phyloP scores from a whole-genome alignment of 2,113 vertebrate species.

The Oreochromis spilurus region DNA sequence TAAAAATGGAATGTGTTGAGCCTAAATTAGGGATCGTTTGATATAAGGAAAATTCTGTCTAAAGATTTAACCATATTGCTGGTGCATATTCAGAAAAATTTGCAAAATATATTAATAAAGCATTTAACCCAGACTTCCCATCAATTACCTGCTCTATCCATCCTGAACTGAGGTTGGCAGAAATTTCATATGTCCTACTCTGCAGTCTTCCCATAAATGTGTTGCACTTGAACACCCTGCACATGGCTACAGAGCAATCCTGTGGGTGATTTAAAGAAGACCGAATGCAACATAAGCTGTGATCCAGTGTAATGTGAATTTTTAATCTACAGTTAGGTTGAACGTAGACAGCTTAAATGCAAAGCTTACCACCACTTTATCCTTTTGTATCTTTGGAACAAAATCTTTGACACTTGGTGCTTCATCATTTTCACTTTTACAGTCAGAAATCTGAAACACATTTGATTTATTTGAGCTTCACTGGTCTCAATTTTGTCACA shows the following conservation, averaged over 20 bases:
- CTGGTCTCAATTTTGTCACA: background rate
- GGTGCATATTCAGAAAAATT: background rate
- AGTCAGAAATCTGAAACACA: conserved; percentile 64
- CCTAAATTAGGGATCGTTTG: background rate
- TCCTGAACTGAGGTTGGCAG: conserved; percentile 69
- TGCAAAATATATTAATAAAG: background rate
- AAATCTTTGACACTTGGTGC: conserved; percentile 1
- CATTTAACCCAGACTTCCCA: background rate
- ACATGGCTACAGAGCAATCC: conserved; percentile 75
- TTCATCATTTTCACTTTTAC: conserved; percentile 5
- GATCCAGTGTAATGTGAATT: background rate
- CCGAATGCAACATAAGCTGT: background rate
- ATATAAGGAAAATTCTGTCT: background rate
- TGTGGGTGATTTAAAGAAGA: conserved; percentile 7
- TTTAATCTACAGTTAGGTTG: background rate
- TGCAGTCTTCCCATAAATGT: conserved; percentile 36
- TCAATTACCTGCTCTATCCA: conserved; percentile 76
- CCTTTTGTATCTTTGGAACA: conserved; percentile 34
- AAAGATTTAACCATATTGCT: background rate
- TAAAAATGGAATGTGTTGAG: background rate
- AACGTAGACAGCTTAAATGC: background rate
- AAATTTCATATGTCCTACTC: conserved; percentile 56
- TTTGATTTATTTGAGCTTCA: background rate
- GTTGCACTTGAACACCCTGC: conserved; percentile 65
- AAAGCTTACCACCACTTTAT: conserved; percentile 51